Evolutionary conservation across 1,140 invertebrate species (phyloP), one percentile per base, ranked within the genome.

Genomic region (Helicoverpa zea): DNA sequence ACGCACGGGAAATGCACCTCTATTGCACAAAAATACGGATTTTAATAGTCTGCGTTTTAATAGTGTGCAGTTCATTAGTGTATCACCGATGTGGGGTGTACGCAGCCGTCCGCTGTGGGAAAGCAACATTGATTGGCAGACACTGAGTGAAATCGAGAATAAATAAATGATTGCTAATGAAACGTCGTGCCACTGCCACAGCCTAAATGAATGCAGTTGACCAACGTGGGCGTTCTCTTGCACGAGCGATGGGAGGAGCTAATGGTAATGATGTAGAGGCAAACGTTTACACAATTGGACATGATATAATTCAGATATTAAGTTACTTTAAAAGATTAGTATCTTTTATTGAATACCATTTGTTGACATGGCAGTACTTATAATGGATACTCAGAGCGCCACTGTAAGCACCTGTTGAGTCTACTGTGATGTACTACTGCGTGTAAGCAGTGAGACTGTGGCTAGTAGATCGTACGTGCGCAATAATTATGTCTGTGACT

Each of bases 81-180:
- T 52, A 51, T 30, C 68, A 52, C 49, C 2, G 14, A 52, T 70
- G 47, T 29, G 63, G 63, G 43, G 35, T 49, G 43, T 43, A 68
- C 43, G 16, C n/a, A 72, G 68, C 54, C 49, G 49, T 51, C 47
- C 49, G 66, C 30, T 59, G 73, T 76, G 73, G 73, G 73, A 76
- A 76, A 76, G 73, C 16, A 61, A 63, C 73, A 61, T 30, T 76
- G 73, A 76, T 76, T 76, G 56, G 73, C 58, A 76, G 73, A 47
- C 56, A 72, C 49, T 72, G 58, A 51, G 73, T 49, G 73, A 76
- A 76, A 76, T 76, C 43, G 58, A 72, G 68, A 76, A 76, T 76
- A 76, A 49, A 76, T 76, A 76, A 76, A 76, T 30, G 73, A 51
- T 63, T 51, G 59, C 68, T 61, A 61, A 63, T 76, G 56, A 59